phyloP scores from a whole-genome alignment of 2,797 vertebrate genomes.

The Streptopelia turtur region DNA sequence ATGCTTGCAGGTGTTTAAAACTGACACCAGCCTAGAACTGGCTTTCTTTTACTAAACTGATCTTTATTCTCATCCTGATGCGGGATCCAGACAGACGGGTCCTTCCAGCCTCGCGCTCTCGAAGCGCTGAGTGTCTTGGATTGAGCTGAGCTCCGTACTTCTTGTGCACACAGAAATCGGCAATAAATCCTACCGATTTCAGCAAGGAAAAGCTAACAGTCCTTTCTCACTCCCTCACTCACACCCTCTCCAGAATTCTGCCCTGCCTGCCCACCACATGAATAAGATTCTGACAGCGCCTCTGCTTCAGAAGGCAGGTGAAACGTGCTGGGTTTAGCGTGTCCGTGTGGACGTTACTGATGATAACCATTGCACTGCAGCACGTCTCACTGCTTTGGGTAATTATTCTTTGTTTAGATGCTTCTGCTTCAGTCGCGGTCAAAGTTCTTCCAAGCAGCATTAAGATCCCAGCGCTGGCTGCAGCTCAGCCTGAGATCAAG shows the following conservation, averaged over 20 bases:
- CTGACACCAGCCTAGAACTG: background rate
- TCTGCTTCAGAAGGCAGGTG: background rate
- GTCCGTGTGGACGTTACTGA: fast-evolving
- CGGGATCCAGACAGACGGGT: background rate
- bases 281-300: background rate
- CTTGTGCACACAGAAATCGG: background rate
- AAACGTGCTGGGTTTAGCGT: background rate
- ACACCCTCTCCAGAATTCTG: background rate
- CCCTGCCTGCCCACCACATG: background rate
- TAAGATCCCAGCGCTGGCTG: background rate
- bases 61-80: background rate
- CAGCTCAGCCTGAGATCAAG: background rate
- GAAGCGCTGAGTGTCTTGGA: background rate
- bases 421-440: background rate
- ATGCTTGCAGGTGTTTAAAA: background rate
- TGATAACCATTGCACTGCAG: background rate
- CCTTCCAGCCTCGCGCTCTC: background rate
- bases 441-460: background rate
- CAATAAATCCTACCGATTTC: background rate
- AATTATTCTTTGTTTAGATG: background rate
- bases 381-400: background rate
- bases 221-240: background rate
- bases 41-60: background rate
- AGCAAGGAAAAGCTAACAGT: background rate
- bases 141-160: background rate